Conservation (phyloP, 2,113 vertebrate species). For the Platichthys flesus region DNA sequence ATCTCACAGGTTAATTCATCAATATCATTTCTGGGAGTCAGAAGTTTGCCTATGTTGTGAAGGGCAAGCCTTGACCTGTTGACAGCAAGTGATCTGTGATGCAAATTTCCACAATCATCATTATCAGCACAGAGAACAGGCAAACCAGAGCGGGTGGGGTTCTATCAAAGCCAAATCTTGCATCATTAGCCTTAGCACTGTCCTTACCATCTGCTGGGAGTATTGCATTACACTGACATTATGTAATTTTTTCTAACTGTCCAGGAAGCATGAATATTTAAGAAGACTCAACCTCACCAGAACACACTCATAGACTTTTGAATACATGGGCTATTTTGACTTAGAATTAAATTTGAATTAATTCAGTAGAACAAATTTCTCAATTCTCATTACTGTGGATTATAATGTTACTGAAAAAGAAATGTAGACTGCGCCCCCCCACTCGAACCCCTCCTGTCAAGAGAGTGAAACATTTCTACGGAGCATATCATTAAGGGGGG, state of each 20-base stretch:
- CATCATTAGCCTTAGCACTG: neutral
- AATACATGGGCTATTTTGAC: neutral
- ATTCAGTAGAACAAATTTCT: conserved; percentile 17
- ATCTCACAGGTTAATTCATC: neutral
- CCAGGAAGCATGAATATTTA: neutral
- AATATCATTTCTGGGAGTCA: neutral
- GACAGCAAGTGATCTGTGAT: neutral
- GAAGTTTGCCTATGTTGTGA: neutral
- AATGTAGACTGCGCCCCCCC: conserved; percentile 33
- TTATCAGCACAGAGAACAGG: neutral
- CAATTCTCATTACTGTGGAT: conserved; percentile 23
- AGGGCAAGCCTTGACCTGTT: conserved; percentile 3
- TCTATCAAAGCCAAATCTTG: neutral
- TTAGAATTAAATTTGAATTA: conserved; percentile 5
- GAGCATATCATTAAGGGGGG: conserved; percentile 66
- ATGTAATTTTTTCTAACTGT: neutral
- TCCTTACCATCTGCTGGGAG: neutral
- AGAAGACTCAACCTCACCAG: no score
- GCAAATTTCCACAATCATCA: neutral
- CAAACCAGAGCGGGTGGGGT: neutral
- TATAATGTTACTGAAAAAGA: conserved; percentile 21
- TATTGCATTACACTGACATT: neutral
- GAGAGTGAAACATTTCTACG: conserved; percentile 68
- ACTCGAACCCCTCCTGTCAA: neutral
- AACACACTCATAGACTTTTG: neutral